These are phyloP conservation scores for Dryadula phaetusa DNA, from an alignment of 2,888 invertebrate genomes.

Conservation along the genomic window DNA sequence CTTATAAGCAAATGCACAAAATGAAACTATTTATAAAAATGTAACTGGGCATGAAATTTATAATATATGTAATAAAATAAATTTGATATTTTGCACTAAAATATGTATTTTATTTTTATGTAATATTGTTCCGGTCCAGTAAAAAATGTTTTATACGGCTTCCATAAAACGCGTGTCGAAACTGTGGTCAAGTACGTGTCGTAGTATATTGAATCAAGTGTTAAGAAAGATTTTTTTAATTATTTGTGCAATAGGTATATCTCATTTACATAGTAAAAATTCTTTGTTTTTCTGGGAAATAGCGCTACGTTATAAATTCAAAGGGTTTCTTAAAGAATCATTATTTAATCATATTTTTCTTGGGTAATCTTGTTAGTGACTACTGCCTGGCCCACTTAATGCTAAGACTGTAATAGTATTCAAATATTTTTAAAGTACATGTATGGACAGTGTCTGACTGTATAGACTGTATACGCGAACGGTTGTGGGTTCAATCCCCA, in stretches of 20 bases:
- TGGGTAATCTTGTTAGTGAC: no score
- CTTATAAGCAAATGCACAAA: no score
- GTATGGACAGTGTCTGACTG: no score
- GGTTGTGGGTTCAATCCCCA: no score
- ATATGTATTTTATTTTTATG: conserved; percentile 2
- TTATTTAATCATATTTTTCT: no score
- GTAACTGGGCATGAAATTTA: no score
- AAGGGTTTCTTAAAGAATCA: no score
- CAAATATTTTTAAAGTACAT: background rate
- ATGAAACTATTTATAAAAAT: no score
- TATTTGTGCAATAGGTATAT: conserved; percentile 7
- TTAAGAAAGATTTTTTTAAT: conserved; percentile 17
- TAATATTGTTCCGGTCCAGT: conserved; percentile 19
- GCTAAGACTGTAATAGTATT: background rate
- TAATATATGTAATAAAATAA: no score
- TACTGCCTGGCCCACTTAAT: no score
- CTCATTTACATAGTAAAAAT: background rate
- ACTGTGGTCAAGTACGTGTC: conserved; percentile 21
- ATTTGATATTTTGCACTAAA: no score
- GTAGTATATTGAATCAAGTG: conserved; percentile 9
- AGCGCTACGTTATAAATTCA: background rate
- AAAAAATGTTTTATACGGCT: conserved; percentile 16
- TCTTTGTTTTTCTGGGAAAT: background rate
- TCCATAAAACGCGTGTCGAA: conserved; percentile 12
- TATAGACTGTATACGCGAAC: no score